Percentiles rank a stretch among this genome's conserved stretches.
Evolutionary conservation across 2,113 vertebrate species (phyloP).

Genomic region (Engraulis encrasicolus): DNA sequence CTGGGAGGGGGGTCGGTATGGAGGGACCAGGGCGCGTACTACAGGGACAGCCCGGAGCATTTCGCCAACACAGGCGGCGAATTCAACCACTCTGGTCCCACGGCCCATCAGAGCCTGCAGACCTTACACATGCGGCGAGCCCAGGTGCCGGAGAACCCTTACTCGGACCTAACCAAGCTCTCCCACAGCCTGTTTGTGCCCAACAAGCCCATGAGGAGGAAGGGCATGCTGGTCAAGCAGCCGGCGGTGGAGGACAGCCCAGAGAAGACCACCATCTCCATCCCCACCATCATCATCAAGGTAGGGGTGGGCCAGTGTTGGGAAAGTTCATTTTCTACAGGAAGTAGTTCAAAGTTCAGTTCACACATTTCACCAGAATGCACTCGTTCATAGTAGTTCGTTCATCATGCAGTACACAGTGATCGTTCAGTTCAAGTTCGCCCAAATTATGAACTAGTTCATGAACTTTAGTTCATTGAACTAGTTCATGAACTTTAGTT

Average conservation of each 20-base stretch:
- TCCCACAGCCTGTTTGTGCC: slow-evolving; percentile 81
- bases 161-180: slow-evolving; percentile 80
- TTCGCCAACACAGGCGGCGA: slow-evolving; percentile 80
- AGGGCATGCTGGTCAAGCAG: slow-evolving; percentile 90
- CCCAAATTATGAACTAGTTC: no score
- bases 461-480: no score
- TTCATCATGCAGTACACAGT: no score
- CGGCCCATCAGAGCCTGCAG: slow-evolving; percentile 78
- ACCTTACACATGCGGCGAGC: slow-evolving; percentile 80
- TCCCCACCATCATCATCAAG: slow-evolving; percentile 90
- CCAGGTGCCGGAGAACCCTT: slow-evolving; percentile 87
- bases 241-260: slow-evolving; percentile 89
- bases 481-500: no score
- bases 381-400: no score
- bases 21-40: slow-evolving; percentile 80
- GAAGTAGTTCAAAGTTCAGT: no score
- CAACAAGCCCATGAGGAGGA: slow-evolving; percentile 83
- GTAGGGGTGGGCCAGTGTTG: no score
- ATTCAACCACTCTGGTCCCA: slow-evolving; percentile 49
- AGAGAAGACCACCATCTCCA: slow-evolving; percentile 87
- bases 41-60: slow-evolving; percentile 81
- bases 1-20: slow-evolving; percentile 75
- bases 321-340: no score
- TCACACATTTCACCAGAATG: no score
- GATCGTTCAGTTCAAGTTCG: no score